Percentiles rank a stretch among this genome's conserved stretches.
phyloP scores from a whole-genome alignment of 2,888 invertebrate genomes.

The Watsonalla binaria region DNA sequence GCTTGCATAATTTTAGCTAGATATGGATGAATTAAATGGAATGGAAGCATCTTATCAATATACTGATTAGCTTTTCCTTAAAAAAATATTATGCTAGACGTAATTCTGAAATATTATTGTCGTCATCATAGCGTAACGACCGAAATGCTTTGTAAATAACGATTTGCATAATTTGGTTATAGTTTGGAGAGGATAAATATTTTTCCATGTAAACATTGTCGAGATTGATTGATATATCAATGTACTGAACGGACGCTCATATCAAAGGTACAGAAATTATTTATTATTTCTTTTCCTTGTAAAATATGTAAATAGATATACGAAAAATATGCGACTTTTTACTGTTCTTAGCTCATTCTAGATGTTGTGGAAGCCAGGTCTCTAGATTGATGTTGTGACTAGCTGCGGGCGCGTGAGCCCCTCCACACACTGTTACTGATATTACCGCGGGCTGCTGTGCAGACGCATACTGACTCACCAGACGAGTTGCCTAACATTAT shows the following conservation, averaged over 20 bases:
- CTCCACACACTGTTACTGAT: too few relatives aligned
- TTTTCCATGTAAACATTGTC: constrained; percentile 37
- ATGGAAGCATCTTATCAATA: neutral
- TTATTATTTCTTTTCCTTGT: constrained; percentile 70
- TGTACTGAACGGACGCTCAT: constrained; percentile 65
- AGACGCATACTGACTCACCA: too few relatives aligned
- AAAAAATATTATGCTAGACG: constrained; percentile 4
- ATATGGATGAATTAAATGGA: too few relatives aligned
- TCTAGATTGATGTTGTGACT: constrained; percentile 25
- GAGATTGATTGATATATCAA: constrained; percentile 38
- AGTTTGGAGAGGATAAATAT: constrained; percentile 25
- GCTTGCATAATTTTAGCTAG: too few relatives aligned
- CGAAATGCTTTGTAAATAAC: constrained; percentile 46
- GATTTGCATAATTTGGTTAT: constrained; percentile 43
- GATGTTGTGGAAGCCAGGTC: constrained; percentile 47
- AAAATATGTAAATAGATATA: constrained; percentile 74
- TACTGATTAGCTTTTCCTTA: constrained; percentile 2
- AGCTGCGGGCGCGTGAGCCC: neutral
- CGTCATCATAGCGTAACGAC: constrained; percentile 16
- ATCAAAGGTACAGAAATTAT: constrained; percentile 71
- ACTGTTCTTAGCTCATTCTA: constrained; percentile 54
- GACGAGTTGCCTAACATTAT: too few relatives aligned
- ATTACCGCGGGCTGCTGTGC: too few relatives aligned
- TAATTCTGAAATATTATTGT: constrained; percentile 12
- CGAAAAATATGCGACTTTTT: constrained; percentile 49